phyloP scores from a whole-genome alignment of 2,888 invertebrate species.

The Leptinotarsa tumamoca region DNA sequence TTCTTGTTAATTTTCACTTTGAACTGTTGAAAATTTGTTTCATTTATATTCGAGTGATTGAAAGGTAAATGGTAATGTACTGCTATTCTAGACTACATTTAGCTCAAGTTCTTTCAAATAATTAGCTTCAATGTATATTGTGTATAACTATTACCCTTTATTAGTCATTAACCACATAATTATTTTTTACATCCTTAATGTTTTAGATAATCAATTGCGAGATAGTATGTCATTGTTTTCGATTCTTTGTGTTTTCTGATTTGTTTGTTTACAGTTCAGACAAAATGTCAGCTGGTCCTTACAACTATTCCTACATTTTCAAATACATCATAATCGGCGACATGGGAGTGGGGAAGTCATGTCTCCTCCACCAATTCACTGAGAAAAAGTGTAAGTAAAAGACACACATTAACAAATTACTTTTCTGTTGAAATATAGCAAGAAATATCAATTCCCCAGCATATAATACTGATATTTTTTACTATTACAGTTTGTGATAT shows the following conservation, averaged over 20 bases:
- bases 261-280: conserved; percentile 43
- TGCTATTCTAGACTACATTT: neutral
- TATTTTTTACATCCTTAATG: neutral
- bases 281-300: conserved; percentile 94
- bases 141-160: conserved; percentile 8
- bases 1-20: conserved; percentile 20
- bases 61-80: conserved; percentile 30
- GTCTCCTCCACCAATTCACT: conserved; percentile 98
- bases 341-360: conserved; percentile 99
- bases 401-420: neutral
- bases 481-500: no score
- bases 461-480: no score
- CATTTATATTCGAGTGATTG: conserved; percentile 21
- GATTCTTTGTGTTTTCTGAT: conserved; percentile 17
- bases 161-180: conserved; percentile 1
- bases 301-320: conserved; percentile 99
- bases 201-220: neutral
- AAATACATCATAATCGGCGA: conserved; percentile 99
- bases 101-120: no score
- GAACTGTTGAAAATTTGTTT: conserved; percentile 42
- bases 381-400: conserved; percentile 97
- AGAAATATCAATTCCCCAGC: no score
- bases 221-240: neutral
- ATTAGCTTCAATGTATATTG: neutral
- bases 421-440: neutral